Base-by-base conservation (phyloP, 2,113 vertebrate species). In the Protomyctophum bolini region DNA sequence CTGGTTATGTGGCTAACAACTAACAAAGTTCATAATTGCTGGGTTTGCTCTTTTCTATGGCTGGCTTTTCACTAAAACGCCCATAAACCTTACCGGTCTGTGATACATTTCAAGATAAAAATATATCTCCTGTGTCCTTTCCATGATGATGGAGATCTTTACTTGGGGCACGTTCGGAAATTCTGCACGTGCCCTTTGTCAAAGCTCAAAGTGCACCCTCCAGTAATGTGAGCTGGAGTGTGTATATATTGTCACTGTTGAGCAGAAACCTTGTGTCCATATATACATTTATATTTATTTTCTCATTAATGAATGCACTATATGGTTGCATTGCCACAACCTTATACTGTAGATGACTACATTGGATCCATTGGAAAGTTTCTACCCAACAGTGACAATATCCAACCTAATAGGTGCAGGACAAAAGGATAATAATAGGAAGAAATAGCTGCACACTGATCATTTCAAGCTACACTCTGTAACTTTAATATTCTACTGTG, bases 141-240 rank as follows among this genome's bases (percentile, higher is more conserved):
- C 67, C 15, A 80, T 76, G 77, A 57, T 76, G 55, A 75, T 67
- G 62, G 29, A 6, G 10, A 79, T 79, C 66, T 77, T 9, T 28
- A 54, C 67, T 68, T 70, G 60, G 54, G 21, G 21, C 21, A 21
- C 21, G 21, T 21, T 21, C 21, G 21, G 21, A 21, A 21, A 21
- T 21, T 21, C 21, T 2, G 21, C 1, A 21, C 21, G 21, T 2
- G 21, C 21, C 21, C 21, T 21, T 21, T 21, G 21, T 21, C 21
- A 21, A 21, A 21, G 21, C 64, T 74, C 73, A 60, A 81, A 83
- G 87, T 87, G 73, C 79, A 79, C 79, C 62, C 58, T 64, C 75
- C 33, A 48, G 41, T 60, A 56, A 28, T 62, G 56, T 59, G 70
- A 58, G 49, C 33, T 66, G 21, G 21, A 21, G 21, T 21, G 21